These are phyloP conservation scores for Nymphalis urticae DNA, from an alignment of 2,888 invertebrate species.

Conservation along the genomic window DNA sequence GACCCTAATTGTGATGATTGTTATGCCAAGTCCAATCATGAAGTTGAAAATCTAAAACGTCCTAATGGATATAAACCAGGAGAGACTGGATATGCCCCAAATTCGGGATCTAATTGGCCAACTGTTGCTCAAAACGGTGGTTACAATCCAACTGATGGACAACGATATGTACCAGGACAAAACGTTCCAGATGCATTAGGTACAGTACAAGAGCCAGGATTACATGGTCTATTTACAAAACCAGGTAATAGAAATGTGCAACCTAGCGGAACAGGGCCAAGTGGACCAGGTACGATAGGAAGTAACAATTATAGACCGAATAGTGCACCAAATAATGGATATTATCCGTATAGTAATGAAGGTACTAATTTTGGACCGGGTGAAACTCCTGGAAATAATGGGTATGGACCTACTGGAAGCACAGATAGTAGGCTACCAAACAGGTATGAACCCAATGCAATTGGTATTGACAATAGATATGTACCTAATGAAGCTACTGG, in stretches of 20 bases:
- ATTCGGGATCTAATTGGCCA: conserved; percentile 23
- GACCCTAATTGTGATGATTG: conserved; percentile 87
- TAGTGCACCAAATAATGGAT: conserved; percentile 8
- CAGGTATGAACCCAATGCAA: conserved; percentile 2
- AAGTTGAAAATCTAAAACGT: conserved; percentile 53
- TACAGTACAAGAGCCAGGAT: conserved; percentile 17
- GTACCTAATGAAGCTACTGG: conserved; percentile 7
- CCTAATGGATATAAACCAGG: conserved; percentile 23
- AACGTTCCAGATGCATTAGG: conserved; percentile 1
- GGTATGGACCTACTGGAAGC: not conserved
- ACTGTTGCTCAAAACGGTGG: conserved; percentile 22
- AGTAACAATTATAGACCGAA: conserved; percentile 26
- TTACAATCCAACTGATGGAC: conserved; percentile 9
- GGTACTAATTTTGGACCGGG: conserved; percentile 13
- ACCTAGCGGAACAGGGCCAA: not conserved
- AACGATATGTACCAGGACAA: not conserved
- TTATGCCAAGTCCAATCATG: conserved; percentile 58
- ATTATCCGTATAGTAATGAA: conserved; percentile 16
- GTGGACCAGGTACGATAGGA: conserved; percentile 15
- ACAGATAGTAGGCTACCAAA: conserved; percentile 13
- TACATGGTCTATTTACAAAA: not conserved
- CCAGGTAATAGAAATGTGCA: conserved; percentile 9
- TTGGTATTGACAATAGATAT: conserved; percentile 5
- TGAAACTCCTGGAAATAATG: conserved; percentile 2
- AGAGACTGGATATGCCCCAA: conserved; percentile 22